Conservation (phyloP, 2,797 vertebrate genomes). For the Ispidina picta region DNA sequence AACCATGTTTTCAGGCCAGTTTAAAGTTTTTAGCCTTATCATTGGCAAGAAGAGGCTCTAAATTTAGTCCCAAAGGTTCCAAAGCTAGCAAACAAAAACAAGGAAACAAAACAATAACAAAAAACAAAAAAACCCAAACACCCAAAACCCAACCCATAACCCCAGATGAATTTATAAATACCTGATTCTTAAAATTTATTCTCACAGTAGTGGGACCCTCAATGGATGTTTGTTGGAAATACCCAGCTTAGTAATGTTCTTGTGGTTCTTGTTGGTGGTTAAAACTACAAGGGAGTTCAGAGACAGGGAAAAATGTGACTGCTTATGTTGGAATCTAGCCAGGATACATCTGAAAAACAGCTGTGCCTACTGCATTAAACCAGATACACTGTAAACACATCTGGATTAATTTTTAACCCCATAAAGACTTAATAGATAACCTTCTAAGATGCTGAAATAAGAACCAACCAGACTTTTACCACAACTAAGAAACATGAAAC, state of each 20-base stretch:
- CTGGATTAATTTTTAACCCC: slow-evolving; percentile 53
- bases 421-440: not conserved
- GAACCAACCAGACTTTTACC: not conserved
- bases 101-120: no score
- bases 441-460: not conserved
- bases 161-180: not conserved
- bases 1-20: not conserved
- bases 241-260: not conserved
- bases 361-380: slow-evolving; percentile 46
- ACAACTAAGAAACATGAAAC: not conserved
- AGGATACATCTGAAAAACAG: slow-evolving; percentile 19
- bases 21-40: not conserved
- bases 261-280: not conserved
- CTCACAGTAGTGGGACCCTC: not conserved
- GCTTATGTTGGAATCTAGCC: not conserved
- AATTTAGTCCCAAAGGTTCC: not conserved
- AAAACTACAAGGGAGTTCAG: slow-evolving; percentile 8
- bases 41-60: not conserved
- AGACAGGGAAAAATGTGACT: slow-evolving; percentile 27
- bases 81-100: not conserved
- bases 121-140: no score
- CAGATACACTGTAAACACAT: slow-evolving; percentile 25
- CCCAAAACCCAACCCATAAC: accelerated
- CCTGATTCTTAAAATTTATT: not conserved
- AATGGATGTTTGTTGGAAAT: not conserved